A percentile compares a stretch with the other conserved stretches of the same genome.
phyloP scores from a whole-genome alignment of 2,113 vertebrate genomes.

The Xiphophorus maculatus region DNA sequence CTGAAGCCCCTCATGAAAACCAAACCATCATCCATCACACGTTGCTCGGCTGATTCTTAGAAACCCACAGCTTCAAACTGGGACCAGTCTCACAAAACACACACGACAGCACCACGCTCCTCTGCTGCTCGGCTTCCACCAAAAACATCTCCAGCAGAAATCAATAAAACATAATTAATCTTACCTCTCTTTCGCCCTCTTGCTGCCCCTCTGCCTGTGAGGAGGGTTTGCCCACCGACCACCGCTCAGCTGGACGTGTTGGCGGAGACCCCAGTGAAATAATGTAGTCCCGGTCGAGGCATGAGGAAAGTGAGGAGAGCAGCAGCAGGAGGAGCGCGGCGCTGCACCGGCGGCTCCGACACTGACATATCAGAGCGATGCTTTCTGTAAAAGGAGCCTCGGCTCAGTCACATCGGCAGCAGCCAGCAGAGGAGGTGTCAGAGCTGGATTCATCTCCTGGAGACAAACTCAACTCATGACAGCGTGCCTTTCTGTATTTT shows the following conservation, averaged over 20 bases:
- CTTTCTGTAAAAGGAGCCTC: background rate
- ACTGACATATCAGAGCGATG: conserved; percentile 62
- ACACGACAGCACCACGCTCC: conserved; percentile 15
- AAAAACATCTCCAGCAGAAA: background rate
- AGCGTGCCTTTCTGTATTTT: background rate
- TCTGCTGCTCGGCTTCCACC: background rate
- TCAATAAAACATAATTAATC: background rate
- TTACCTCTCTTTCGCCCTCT: background rate
- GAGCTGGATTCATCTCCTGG: background rate
- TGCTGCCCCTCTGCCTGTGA: conserved; percentile 44
- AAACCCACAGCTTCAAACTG: conserved; percentile 39
- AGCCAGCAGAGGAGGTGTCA: background rate
- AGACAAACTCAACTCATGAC: background rate
- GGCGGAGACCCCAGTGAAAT: conserved; percentile 23
- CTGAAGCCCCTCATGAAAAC: background rate
- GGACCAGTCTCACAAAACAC: conserved; percentile 24
- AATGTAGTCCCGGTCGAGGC: conserved; percentile 49
- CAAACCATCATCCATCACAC: conserved; percentile 35
- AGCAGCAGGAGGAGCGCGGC: conserved; percentile 40
- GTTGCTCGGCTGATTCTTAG: background rate
- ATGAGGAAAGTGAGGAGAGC: conserved; percentile 60
- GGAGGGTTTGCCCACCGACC: conserved; percentile 35
- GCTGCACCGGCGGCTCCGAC: conserved; percentile 50
- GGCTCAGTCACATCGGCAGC: background rate
- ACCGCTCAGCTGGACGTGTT: conserved; percentile 33